Conservation (phyloP, 2,888 invertebrate species). For the Apodemia mormo region DNA sequence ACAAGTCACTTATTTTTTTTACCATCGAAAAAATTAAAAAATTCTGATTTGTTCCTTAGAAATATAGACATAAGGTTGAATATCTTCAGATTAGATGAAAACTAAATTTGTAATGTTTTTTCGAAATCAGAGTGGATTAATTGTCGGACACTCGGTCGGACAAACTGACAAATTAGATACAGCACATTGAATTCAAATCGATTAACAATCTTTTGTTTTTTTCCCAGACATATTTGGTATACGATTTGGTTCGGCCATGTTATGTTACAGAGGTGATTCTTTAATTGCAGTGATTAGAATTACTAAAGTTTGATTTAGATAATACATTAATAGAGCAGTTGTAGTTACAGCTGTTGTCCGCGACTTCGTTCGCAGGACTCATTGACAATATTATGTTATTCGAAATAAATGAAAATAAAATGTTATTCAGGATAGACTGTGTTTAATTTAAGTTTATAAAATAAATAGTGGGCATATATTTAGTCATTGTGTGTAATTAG, state of each 20-base stretch:
- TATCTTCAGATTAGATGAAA: background rate
- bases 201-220: conserved; percentile 48
- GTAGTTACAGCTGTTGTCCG: too few relatives aligned
- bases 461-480: too few relatives aligned
- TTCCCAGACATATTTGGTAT: conserved; percentile 46
- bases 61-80: conserved; percentile 19
- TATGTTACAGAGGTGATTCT: background rate
- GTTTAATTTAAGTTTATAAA: too few relatives aligned
- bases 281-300: background rate
- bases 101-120: conserved; percentile 35
- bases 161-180: conserved; percentile 75
- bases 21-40: background rate
- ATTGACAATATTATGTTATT: too few relatives aligned
- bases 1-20: conserved; percentile 40
- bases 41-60: conserved; percentile 32
- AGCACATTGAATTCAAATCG: conserved; percentile 63
- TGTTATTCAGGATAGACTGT: too few relatives aligned
- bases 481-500: too few relatives aligned
- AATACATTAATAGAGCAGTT: too few relatives aligned
- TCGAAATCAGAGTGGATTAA: conserved; percentile 73
- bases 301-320: too few relatives aligned
- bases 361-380: too few relatives aligned
- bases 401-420: too few relatives aligned
- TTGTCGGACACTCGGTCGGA: conserved; percentile 56
- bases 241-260: conserved; percentile 33